Evolutionary conservation across 2,888 invertebrate species (phyloP), one percentile per base, ranked within the genome.

Genomic region (Xestoiulus laeticollis): DNA sequence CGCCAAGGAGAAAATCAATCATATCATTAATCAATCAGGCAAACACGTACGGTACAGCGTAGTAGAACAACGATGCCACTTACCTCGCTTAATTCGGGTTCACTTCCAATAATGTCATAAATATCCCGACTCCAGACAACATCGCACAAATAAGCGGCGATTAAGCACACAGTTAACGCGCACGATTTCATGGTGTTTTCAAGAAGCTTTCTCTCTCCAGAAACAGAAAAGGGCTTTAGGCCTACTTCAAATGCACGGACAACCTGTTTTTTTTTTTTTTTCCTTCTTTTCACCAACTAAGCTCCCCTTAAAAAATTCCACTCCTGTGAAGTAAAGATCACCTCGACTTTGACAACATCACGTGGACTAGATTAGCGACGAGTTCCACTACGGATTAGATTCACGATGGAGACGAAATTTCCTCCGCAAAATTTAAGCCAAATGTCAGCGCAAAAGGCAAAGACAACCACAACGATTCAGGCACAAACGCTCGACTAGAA

Each of bases 101-200:
- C 78, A 14, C 12, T 78, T 22, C 26, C 26, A 30, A 78, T 30
- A 78, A 30, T 78, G 78, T 78, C 78, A 30, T 78, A 78, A 30
- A 78, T 30, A 78, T 22, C 22, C 78, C 78, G 78, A 26, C 78
- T 78, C 30, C 78, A 30, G 14, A 30, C 78, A 12, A 78, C 8
- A 14, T 78, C 78, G 78, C 78, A 78, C 78, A 78, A 30, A 30
- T 78, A 78, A 30, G 30, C 78, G 30, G 78, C 78, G 78, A 78
- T 78, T 78, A 78, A 30, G 78, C 78, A 78, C 78, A 78, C 26
- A 78, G 78, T 78, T 78, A 78, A 78, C 78, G 78, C 78, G 30
- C 78, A 78, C 78, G 78, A 78, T 30, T 78, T 78, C 78, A 78
- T 78, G 14, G 12, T 78, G n/a, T n/a, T n/a, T n/a, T n/a, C n/a